A percentile compares a stretch with the other conserved stretches of the same genome.
Evolutionary conservation across 2,888 invertebrate species (phyloP).

Genomic region (Pyrrhosoma nymphula): DNA sequence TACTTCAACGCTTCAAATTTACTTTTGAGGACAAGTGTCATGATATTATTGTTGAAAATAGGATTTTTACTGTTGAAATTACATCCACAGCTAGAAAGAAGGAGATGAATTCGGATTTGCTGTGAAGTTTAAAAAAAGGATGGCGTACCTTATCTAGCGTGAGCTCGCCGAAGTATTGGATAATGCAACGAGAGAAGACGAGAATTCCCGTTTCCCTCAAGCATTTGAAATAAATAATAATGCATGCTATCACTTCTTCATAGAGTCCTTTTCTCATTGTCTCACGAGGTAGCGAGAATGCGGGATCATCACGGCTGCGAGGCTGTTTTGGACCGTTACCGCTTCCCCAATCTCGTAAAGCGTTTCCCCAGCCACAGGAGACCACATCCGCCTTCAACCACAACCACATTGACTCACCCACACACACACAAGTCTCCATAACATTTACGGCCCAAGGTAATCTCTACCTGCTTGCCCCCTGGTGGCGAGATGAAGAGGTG

Average conservation of each 20-base stretch:
- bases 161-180: background rate
- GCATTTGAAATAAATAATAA: constrained; percentile 23
- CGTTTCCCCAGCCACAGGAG: constrained; percentile 4
- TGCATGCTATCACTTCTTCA: constrained; percentile 25
- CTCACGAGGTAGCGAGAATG: constrained; percentile 24
- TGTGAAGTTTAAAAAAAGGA: no score
- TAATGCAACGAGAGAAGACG: background rate
- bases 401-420: background rate
- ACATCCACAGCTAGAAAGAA: no score
- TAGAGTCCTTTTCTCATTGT: constrained; percentile 61
- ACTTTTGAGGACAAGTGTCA: no score
- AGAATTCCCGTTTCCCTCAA: background rate
- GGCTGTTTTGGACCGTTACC: constrained; percentile 59
- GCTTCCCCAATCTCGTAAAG: constrained; percentile 58
- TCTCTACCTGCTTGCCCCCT: constrained; percentile 66
- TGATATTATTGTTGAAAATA: no score
- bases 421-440: constrained; percentile 52
- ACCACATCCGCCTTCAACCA: background rate
- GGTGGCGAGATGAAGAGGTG: constrained; percentile 66
- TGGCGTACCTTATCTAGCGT: no score
- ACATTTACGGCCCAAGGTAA: constrained; percentile 65
- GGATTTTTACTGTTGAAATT: no score
- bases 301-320: constrained; percentile 50
- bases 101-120: no score
- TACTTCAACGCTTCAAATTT: no score